Conservation (phyloP, 2,113 vertebrate species). For the Neoarius graeffei region DNA sequence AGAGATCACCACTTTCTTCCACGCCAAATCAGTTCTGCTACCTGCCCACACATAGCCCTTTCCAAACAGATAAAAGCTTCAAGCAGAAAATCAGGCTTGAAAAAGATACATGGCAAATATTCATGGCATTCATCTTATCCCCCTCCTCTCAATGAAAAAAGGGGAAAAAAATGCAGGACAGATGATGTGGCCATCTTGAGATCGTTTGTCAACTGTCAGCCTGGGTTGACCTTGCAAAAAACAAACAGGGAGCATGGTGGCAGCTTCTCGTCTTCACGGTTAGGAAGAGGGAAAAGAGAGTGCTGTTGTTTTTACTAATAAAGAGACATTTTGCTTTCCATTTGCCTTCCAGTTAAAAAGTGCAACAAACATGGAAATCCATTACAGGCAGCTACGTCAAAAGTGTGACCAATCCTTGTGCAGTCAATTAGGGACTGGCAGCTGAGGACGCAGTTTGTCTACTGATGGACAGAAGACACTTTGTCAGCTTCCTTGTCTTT, state of each 20-base stretch:
- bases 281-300: constrained; percentile 28
- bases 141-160: not conserved
- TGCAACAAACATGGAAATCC: constrained; percentile 90
- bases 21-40: constrained; percentile 61
- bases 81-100: constrained; percentile 54
- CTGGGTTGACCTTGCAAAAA: constrained; percentile 80
- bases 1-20: constrained; percentile 46
- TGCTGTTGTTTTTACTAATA: constrained; percentile 78
- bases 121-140: constrained; percentile 69
- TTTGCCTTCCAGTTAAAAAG: constrained; percentile 84
- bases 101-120: constrained; percentile 47
- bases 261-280: constrained; percentile 69
- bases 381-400: constrained; percentile 82
- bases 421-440: constrained; percentile 82
- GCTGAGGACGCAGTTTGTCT: constrained; percentile 73
- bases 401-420: constrained; percentile 87
- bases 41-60: constrained; percentile 46
- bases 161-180: constrained; percentile 67
- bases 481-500: constrained; percentile 50
- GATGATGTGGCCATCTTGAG: constrained; percentile 79
- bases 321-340: constrained; percentile 85
- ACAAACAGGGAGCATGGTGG: constrained; percentile 59
- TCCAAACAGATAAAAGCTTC: constrained; percentile 47
- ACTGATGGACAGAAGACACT: constrained; percentile 67
- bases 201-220: constrained; percentile 81